A percentile compares a stretch with the other conserved stretches of the same genome.
These are phyloP conservation scores for Protonibea diacanthus DNA, from an alignment of 2,797 vertebrate species.

Conservation along the genomic window DNA sequence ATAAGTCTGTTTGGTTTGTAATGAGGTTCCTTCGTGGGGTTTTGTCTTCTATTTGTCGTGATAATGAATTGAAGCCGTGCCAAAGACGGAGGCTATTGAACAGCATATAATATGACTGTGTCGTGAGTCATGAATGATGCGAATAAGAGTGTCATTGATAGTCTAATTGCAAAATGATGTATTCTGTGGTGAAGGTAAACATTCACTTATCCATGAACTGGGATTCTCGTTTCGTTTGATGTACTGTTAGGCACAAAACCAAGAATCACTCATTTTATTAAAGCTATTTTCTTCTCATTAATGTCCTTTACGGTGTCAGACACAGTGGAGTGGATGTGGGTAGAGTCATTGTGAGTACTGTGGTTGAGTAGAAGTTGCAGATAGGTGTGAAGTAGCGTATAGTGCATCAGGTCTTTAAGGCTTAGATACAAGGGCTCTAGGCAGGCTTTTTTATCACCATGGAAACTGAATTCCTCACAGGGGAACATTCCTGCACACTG, in stretches of 20 bases:
- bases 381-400: conserved; percentile 40
- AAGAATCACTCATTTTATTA: conserved; percentile 55
- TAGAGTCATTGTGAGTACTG: conserved; percentile 18
- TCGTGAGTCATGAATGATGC: conserved; percentile 4
- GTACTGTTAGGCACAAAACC: conserved; percentile 18
- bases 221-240: background rate
- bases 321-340: conserved; percentile 5
- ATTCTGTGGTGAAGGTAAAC: conserved; percentile 6
- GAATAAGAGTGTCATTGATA: conserved; percentile 6
- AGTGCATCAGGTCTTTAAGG: conserved; percentile 57
- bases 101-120: background rate
- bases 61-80: background rate
- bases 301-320: conserved; percentile 32
- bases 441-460: conserved; percentile 76
- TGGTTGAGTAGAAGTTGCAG: conserved; percentile 43
- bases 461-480: conserved; percentile 72
- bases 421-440: conserved; percentile 47
- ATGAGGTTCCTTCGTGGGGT: conserved; percentile 6
- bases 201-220: background rate
- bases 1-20: conserved; percentile 15
- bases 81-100: conserved; percentile 23
- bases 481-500: conserved; percentile 51
- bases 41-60: conserved; percentile 17
- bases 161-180: background rate
- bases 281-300: conserved; percentile 36